Conservation (phyloP, 2,113 vertebrate genomes). For the Sinocyclocheilus anophthalmus region DNA sequence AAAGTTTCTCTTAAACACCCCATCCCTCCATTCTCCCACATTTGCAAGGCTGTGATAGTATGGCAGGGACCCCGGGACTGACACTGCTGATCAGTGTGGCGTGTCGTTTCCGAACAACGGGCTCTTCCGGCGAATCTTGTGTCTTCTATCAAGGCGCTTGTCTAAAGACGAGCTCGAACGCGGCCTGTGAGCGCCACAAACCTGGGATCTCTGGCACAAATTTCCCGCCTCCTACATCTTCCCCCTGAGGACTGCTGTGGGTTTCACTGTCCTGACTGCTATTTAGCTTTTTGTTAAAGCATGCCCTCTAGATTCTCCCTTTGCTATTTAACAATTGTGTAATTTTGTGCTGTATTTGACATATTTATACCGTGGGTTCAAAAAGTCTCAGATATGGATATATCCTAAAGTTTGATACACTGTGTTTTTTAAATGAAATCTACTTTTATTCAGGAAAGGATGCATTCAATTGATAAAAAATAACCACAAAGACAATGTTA, state of each 20-base stretch:
- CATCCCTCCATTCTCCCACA: not conserved
- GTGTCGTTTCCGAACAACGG: conserved; percentile 15
- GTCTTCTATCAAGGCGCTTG: conserved; percentile 42
- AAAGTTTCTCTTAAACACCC: not conserved
- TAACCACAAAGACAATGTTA: no score
- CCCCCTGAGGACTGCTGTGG: conserved; percentile 77
- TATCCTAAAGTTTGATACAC: no score
- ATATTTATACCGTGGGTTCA: no score
- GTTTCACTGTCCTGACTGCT: conserved; percentile 35
- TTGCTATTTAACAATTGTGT: not conserved
- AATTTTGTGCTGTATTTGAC: no score
- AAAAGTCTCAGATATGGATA: no score
- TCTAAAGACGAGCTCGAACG: no score
- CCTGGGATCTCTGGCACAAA: no score
- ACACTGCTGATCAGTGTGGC: conserved; percentile 40
- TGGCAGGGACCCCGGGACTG: conserved; percentile 38
- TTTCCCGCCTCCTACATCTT: conserved; percentile 81
- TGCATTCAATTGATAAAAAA: no score
- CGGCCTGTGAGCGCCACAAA: no score
- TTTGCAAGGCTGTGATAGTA: conserved; percentile 7
- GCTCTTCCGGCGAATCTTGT: conserved; percentile 33
- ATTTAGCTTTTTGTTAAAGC: not conserved
- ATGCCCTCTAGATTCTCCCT: not conserved
- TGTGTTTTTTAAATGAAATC: no score
- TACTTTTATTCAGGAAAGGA: no score